These are phyloP conservation scores for Tyrophagus putrescentiae DNA, from an alignment of 1,140 invertebrate genomes.

Conservation along the genomic window DNA sequence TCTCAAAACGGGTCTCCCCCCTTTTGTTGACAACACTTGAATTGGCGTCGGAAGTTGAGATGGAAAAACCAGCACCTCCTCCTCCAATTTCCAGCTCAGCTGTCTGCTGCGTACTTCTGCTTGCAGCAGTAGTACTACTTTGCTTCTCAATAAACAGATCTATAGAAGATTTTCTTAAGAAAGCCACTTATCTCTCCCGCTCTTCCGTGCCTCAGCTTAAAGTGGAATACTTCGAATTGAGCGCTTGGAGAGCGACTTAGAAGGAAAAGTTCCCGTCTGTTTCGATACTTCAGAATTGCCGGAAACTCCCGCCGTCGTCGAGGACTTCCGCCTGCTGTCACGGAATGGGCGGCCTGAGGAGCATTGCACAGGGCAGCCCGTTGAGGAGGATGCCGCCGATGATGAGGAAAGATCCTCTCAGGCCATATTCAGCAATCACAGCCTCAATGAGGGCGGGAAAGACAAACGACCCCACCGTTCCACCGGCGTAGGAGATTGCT, in stretches of 20 bases:
- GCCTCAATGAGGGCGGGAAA: slow-evolving; percentile 31
- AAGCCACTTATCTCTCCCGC: not conserved
- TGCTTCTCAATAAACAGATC: not conserved
- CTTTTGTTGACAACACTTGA: too few species aligned
- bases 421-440: slow-evolving; percentile 22
- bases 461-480: slow-evolving; percentile 32
- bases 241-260: not conserved
- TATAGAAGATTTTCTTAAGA: not conserved
- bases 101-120: too few species aligned
- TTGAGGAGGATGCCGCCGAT: slow-evolving; percentile 65
- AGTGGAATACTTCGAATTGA: not conserved
- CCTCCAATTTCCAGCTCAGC: too few species aligned
- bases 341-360: slow-evolving; percentile 45
- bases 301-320: not conserved
- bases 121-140: too few species aligned
- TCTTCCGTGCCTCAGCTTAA: not conserved
- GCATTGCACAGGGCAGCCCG: slow-evolving; percentile 57
- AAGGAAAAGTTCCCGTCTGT: too few species aligned
- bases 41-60: too few species aligned
- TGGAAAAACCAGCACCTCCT: too few species aligned
- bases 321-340: not conserved
- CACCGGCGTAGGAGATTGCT: slow-evolving; percentile 31
- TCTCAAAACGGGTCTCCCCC: too few species aligned
- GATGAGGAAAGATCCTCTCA: slow-evolving; percentile 40
- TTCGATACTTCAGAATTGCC: too few species aligned